Evolutionary conservation across 2,888 invertebrate genomes (phyloP).

Genomic region (Leucania comma): DNA sequence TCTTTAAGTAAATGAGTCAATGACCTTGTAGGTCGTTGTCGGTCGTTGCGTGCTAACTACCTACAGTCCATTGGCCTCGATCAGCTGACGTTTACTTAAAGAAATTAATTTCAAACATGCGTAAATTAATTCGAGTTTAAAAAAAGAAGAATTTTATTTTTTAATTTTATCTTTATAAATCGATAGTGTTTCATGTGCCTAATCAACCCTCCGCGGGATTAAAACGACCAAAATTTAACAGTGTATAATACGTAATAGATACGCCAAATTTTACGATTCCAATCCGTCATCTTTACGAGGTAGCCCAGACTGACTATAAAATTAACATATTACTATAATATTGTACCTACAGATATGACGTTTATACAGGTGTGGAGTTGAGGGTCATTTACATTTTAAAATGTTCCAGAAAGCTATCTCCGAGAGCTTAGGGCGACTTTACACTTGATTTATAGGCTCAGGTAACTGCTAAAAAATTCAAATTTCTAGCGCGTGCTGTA

Average conservation of each 20-base stretch:
- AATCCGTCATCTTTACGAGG: conserved; percentile 18
- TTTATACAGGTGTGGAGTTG: conserved; percentile 68
- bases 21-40: too few species aligned
- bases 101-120: too few species aligned
- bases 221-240: too few species aligned
- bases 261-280: conserved; percentile 7
- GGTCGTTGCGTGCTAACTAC: too few species aligned
- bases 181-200: too few species aligned
- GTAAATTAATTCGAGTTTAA: too few species aligned
- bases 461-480: conserved; percentile 89
- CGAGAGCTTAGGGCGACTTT: conserved; percentile 87
- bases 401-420: conserved; percentile 83
- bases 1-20: too few species aligned
- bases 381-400: conserved; percentile 89
- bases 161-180: too few species aligned
- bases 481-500: conserved; percentile 78
- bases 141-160: too few species aligned
- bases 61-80: too few species aligned
- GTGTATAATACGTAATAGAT: not conserved
- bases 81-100: too few species aligned
- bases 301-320: conserved; percentile 30
- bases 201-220: too few species aligned
- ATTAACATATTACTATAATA: conserved; percentile 29
- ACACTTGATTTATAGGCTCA: conserved; percentile 88
- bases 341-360: conserved; percentile 15